Conservation (phyloP, 2,113 vertebrate species). For the Saccopteryx leptura region DNA sequence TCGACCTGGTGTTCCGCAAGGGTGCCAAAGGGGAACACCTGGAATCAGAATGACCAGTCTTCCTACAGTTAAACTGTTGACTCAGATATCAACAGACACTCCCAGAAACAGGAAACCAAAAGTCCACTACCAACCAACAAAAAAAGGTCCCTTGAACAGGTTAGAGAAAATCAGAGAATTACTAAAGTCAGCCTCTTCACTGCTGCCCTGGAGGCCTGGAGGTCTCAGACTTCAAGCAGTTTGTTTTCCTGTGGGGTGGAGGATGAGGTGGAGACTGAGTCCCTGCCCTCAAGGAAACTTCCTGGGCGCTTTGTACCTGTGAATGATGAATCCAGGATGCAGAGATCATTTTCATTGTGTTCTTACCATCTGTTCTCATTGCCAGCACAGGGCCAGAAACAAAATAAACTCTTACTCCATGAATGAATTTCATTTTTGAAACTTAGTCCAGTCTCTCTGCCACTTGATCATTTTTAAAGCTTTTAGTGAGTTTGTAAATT, state of each 20-base stretch:
- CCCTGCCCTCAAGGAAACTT: background rate
- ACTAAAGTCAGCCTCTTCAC: background rate
- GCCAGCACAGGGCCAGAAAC: background rate
- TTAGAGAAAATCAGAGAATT: slow-evolving; percentile 10
- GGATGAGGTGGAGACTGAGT: background rate
- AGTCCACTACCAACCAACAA: background rate
- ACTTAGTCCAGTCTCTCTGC: slow-evolving; percentile 1
- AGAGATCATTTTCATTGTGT: background rate
- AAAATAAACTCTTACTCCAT: background rate
- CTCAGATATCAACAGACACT: slow-evolving; percentile 57
- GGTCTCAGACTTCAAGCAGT: background rate
- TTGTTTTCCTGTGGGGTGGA: background rate
- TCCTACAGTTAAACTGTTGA: slow-evolving; percentile 21
- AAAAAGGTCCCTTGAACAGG: background rate
- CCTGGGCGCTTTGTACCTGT: background rate
- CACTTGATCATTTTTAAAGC: background rate
- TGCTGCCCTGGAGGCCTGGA: background rate
- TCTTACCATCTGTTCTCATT: background rate
- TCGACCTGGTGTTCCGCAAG: background rate
- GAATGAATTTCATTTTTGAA: slow-evolving; percentile 18
- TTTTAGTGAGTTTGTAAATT: slow-evolving; percentile 14
- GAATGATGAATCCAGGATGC: background rate
- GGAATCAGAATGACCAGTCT: background rate
- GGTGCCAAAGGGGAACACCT: background rate
- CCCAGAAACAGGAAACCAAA: slow-evolving; percentile 63